Conservation (phyloP, 1,140 invertebrate species). For the Catajapyx aquilonaris region DNA sequence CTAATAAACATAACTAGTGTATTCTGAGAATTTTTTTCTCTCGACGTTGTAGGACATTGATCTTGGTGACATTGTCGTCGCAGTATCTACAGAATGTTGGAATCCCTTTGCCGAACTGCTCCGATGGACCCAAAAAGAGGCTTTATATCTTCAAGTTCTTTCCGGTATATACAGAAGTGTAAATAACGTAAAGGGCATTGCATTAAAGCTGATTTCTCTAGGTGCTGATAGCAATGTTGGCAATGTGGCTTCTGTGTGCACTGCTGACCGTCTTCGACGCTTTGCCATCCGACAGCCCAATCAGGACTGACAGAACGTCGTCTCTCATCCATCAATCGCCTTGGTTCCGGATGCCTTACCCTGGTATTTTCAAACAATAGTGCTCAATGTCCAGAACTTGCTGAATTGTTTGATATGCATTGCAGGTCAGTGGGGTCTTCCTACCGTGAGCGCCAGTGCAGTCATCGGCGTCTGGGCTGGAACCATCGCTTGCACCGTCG, state of each 20-base stretch:
- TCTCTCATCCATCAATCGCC: slow-evolving; percentile 15
- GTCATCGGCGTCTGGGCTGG: slow-evolving; percentile 67
- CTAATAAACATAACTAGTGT: no score
- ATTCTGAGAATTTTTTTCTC: no score
- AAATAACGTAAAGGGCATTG: no score
- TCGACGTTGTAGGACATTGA: no score
- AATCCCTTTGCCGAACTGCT: no score
- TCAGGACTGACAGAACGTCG: slow-evolving; percentile 10
- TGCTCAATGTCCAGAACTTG: not conserved
- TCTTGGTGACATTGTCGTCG: no score
- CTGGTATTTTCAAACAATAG: slow-evolving; percentile 15
- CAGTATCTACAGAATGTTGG: no score
- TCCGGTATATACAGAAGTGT: no score
- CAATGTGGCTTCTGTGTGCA: not conserved
- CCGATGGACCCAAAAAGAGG: no score
- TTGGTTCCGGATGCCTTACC: slow-evolving; percentile 25
- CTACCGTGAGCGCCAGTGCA: slow-evolving; percentile 48
- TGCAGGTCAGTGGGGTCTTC: slow-evolving; percentile 62
- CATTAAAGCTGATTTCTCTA: no score
- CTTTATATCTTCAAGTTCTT: slow-evolving; percentile 6
- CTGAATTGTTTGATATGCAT: not conserved
- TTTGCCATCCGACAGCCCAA: not conserved
- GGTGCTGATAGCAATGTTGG: not conserved
- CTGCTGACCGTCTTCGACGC: not conserved
- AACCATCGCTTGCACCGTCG: slow-evolving; percentile 60